These are phyloP conservation scores for Phengaris alcon DNA, from an alignment of 2,888 invertebrate genomes.

Conservation along the genomic window DNA sequence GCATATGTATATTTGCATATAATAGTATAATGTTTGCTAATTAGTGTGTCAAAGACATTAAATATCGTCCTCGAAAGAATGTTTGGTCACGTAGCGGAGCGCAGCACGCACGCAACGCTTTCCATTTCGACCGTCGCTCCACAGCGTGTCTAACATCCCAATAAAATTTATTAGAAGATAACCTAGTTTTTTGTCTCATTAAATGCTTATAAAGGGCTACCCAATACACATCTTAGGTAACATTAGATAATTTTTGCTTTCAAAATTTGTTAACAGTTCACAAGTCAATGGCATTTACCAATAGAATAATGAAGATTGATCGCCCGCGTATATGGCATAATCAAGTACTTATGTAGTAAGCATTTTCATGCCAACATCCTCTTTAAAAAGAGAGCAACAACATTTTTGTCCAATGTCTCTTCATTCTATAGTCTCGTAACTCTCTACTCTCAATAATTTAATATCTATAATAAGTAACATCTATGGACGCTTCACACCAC, in stretches of 20 bases:
- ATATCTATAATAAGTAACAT: too few relatives aligned
- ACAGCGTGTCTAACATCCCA: conserved; percentile 13
- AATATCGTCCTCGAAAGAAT: conserved; percentile 19
- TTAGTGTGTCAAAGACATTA: conserved; percentile 21
- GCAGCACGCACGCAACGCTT: conserved; percentile 28
- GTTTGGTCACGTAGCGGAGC: conserved; percentile 21
- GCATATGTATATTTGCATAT: neutral
- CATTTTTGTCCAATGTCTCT: too few relatives aligned
- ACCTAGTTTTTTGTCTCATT: neutral
- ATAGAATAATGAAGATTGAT: too few relatives aligned
- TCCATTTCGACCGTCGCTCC: conserved; percentile 20
- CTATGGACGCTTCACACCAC: too few relatives aligned
- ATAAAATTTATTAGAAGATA: neutral
- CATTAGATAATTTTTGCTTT: neutral
- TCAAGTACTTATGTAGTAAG: too few relatives aligned
- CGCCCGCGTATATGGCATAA: too few relatives aligned
- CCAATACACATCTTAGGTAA: neutral
- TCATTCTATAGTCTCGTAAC: too few relatives aligned
- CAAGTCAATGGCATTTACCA: neutral
- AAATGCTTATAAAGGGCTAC: neutral
- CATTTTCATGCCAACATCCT: too few relatives aligned
- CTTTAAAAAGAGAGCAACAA: too few relatives aligned
- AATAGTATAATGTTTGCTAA: neutral
- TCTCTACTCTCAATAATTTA: too few relatives aligned
- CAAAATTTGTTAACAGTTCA: neutral